Percentiles rank a stretch among this genome's conserved stretches.
phyloP scores from a whole-genome alignment of 2,113 vertebrate genomes.

The Furnarius figulus region DNA sequence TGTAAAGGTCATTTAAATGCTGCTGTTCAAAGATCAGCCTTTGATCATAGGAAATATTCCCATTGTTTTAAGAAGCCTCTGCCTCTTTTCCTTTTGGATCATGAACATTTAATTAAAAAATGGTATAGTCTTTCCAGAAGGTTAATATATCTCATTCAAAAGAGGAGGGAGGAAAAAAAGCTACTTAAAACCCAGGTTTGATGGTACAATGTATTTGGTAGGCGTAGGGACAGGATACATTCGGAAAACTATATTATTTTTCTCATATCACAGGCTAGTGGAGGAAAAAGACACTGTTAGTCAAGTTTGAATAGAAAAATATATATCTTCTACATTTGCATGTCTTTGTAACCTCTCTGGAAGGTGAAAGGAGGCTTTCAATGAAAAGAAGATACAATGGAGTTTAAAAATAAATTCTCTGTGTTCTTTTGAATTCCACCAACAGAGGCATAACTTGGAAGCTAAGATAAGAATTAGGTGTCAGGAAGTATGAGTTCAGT shows the following conservation, averaged over 20 bases:
- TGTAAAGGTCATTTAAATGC: constrained; percentile 75
- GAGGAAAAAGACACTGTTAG: not conserved
- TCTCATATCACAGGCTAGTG: not conserved
- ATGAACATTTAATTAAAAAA: constrained; percentile 29
- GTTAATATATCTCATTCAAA: not conserved
- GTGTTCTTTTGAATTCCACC: not conserved
- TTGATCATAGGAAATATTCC: constrained; percentile 32
- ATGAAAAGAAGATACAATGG: not conserved
- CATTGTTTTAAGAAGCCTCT: constrained; percentile 6
- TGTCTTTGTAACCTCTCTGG: not conserved
- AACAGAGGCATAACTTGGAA: not conserved
- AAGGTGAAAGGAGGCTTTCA: not conserved
- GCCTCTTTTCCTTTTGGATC: constrained; percentile 25
- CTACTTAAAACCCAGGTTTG: not conserved
- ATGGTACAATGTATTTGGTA: not conserved
- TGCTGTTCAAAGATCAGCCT: constrained; percentile 68
- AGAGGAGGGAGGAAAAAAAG: not conserved
- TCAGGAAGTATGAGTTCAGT: not conserved
- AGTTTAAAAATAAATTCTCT: not conserved
- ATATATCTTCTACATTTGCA: not conserved
- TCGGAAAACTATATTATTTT: not conserved
- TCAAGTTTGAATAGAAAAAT: not conserved
- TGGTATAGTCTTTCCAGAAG: not conserved
- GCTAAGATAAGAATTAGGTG: not conserved
- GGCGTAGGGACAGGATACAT: not conserved